phyloP scores from a whole-genome alignment of 2,113 vertebrate species.

The Eulemur rufifrons region DNA sequence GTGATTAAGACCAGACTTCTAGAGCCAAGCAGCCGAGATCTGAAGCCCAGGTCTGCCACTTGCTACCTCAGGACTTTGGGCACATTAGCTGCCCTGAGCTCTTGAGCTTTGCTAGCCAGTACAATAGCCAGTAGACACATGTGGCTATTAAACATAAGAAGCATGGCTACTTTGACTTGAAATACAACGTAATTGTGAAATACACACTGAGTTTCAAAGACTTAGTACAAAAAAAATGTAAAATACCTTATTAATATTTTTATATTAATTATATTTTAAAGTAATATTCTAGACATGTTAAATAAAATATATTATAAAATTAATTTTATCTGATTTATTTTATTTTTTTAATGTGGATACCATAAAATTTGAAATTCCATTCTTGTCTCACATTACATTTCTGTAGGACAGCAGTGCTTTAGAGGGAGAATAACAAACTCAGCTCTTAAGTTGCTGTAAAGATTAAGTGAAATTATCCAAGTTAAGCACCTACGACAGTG shows the following conservation, averaged over 20 bases:
- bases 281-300: neutral
- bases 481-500: neutral
- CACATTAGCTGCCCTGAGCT: neutral
- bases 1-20: neutral
- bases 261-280: neutral
- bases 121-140: neutral
- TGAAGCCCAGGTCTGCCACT: neutral
- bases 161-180: neutral
- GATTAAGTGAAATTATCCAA: neutral
- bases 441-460: neutral
- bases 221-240: neutral
- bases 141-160: neutral
- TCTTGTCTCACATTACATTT: neutral
- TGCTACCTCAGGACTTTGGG: neutral
- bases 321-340: neutral
- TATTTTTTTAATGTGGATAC: neutral
- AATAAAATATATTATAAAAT: constrained; percentile 18
- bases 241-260: neutral
- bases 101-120: neutral
- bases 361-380: neutral
- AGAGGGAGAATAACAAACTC: neutral
- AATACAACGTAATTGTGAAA: neutral
- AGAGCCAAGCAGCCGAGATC: neutral
- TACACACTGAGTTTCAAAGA: neutral
- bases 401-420: neutral